Evolutionary conservation across 2,797 vertebrate species (phyloP), one percentile per base, ranked within the genome.

Genomic region (Tachyglossus aculeatus): DNA sequence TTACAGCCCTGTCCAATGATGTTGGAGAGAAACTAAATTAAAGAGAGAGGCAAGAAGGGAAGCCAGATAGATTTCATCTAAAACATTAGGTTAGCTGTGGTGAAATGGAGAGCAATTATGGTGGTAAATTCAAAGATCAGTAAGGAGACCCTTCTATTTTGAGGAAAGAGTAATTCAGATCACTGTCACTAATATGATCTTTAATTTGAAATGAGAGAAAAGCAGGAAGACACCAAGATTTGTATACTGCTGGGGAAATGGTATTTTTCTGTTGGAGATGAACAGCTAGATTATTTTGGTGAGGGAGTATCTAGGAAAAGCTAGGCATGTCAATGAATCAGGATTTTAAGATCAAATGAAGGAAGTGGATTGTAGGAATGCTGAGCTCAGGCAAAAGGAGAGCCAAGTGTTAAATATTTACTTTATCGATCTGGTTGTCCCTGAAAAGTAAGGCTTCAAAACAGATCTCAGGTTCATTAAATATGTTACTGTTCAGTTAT

Each of bases 191-290:
- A 18, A 43, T 25, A 55, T 16, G n/a, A 13, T 40, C 39, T 24
- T 68, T 50, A 57, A 55, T 44, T 37, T 29, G 6, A 5, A 43
- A 61, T 33, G 50, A 44, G 70, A 67, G 25, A n/a, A 74, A 58
- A 57, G n/a, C 54, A 78, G 43, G 10, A 62, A 37, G 62, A 15
- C 40, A 19, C 8, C 57, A 22, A 77, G 43, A 47, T 34, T 53
- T 19, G 22, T 3, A 5, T 31, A 31, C 27, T 18, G 5, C 47
- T 27, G 29, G 58, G 24, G 33, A 45, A 37, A 45, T 2, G 15
- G 9, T 65, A n/a, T 24, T 44, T 70, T 47, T 19, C 6, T 50
- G 18, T 56, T 48, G 32, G 16, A 10, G 2, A 7, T 43, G 40
- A 57, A 29, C 50, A n/a, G n/a, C n/a, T n/a, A n/a, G 61, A 60